A percentile compares a stretch with the other conserved stretches of the same genome.
Conservation (phyloP, 2,888 invertebrate genomes). For the Timandra comae region DNA sequence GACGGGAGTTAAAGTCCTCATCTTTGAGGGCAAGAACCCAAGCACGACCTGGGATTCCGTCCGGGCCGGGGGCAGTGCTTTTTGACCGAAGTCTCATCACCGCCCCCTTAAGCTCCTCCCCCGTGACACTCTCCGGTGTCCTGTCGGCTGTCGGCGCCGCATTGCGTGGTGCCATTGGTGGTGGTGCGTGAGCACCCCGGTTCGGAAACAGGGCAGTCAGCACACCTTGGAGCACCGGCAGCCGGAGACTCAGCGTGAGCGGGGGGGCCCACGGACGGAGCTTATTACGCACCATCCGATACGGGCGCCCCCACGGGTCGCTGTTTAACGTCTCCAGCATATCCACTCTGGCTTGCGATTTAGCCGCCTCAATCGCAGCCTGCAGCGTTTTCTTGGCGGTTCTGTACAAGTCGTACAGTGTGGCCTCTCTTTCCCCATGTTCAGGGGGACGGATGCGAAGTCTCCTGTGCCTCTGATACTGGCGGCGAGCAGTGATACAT, state of each 20-base stretch:
- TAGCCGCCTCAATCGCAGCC: not conserved
- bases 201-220: slow-evolving; percentile 7
- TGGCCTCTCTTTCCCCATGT: not conserved
- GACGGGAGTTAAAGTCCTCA: not conserved
- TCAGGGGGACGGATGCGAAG: not conserved
- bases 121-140: not conserved
- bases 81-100: not conserved
- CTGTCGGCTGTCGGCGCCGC: too few relatives aligned
- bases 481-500: not conserved
- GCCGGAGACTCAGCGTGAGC: slow-evolving; percentile 4
- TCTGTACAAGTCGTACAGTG: not conserved
- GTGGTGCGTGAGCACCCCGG: not conserved
- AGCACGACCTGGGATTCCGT: not conserved
- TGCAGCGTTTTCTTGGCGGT: not conserved
- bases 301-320: slow-evolving; percentile 3
- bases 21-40: not conserved
- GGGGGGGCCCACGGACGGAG: slow-evolving; percentile 5
- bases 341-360: slow-evolving; percentile 1
- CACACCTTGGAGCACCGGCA: slow-evolving; percentile 1
- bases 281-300: slow-evolving; percentile 2
- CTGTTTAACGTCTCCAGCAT: slow-evolving; percentile 1
- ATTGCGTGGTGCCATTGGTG: not conserved
- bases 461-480: not conserved
- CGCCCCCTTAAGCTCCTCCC: not conserved
- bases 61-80: slow-evolving; percentile 2